Conservation (phyloP, 2,797 vertebrate species). For the Enteromius afrohamiltoni region DNA sequence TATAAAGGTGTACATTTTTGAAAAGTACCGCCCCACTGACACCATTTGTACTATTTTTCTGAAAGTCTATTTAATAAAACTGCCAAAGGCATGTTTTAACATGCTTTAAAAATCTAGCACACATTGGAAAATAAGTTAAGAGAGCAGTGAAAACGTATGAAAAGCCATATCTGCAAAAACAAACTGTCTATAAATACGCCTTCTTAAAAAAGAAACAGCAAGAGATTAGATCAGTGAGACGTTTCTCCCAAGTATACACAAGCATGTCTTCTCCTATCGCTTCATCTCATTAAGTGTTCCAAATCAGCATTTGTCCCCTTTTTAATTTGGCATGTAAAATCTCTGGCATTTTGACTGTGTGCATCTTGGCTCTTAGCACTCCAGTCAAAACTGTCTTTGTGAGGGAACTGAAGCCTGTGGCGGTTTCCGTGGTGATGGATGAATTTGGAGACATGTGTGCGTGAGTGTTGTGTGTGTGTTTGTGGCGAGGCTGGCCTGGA, state of each 20-base stretch:
- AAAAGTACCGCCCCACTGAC: neutral
- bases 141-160: slow-evolving; percentile 12
- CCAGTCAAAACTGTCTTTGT: slow-evolving; percentile 81
- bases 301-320: slow-evolving; percentile 74
- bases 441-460: slow-evolving; percentile 79
- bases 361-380: slow-evolving; percentile 79
- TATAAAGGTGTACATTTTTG: neutral
- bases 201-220: slow-evolving; percentile 9
- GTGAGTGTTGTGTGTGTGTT: slow-evolving; percentile 54
- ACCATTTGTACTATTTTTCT: neutral
- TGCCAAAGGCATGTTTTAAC: neutral
- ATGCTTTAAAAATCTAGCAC: neutral
- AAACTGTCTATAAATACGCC: slow-evolving; percentile 17
- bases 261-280: slow-evolving; percentile 60
- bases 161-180: slow-evolving; percentile 13
- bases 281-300: slow-evolving; percentile 76
- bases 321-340: slow-evolving; percentile 79
- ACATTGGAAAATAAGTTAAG: neutral
- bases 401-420: slow-evolving; percentile 81
- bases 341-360: slow-evolving; percentile 81
- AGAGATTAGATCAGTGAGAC: slow-evolving; percentile 44
- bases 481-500: slow-evolving; percentile 48
- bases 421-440: slow-evolving; percentile 80
- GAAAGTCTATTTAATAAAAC: neutral
- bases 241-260: slow-evolving; percentile 38